These are phyloP conservation scores for Gisinianus flammeolus DNA, from an alignment of 2,888 invertebrate species.

Conservation along the genomic window DNA sequence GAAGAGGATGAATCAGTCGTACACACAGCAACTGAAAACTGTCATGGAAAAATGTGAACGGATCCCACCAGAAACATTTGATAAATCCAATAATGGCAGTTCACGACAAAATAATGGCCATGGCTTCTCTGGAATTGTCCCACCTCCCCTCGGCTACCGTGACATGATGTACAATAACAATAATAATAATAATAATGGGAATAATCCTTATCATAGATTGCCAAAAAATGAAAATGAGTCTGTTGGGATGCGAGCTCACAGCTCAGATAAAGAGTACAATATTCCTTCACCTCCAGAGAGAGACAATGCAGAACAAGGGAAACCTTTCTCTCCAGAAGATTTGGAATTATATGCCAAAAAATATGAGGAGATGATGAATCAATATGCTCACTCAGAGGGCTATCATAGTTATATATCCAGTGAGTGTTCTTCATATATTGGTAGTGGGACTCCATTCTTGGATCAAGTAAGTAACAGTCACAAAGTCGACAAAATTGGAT, in stretches of 20 bases:
- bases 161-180: conserved; percentile 61
- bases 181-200: neutral
- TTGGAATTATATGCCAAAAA: conserved; percentile 73
- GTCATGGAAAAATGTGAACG: conserved; percentile 74
- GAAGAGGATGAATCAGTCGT: conserved; percentile 68
- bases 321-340: conserved; percentile 69
- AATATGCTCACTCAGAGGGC: conserved; percentile 78
- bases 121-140: conserved; percentile 47
- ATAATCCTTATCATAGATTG: conserved; percentile 14
- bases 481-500: no score
- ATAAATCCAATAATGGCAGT: conserved; percentile 31
- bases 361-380: conserved; percentile 63
- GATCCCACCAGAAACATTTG: conserved; percentile 62
- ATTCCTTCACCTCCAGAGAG: conserved; percentile 75
- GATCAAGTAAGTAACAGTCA: no score
- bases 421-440: conserved; percentile 68
- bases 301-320: conserved; percentile 62
- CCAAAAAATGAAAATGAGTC: conserved; percentile 65
- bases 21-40: conserved; percentile 72
- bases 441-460: conserved; percentile 72
- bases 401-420: conserved; percentile 81
- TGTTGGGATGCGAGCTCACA: neutral
- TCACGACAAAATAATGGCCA: conserved; percentile 33
- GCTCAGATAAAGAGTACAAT: conserved; percentile 68
- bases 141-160: conserved; percentile 61